Percentiles rank a stretch among this genome's conserved stretches.
These are phyloP conservation scores for Drosophila pseudoananassae DNA, from an alignment of 1,140 invertebrate species.

Conservation along the genomic window DNA sequence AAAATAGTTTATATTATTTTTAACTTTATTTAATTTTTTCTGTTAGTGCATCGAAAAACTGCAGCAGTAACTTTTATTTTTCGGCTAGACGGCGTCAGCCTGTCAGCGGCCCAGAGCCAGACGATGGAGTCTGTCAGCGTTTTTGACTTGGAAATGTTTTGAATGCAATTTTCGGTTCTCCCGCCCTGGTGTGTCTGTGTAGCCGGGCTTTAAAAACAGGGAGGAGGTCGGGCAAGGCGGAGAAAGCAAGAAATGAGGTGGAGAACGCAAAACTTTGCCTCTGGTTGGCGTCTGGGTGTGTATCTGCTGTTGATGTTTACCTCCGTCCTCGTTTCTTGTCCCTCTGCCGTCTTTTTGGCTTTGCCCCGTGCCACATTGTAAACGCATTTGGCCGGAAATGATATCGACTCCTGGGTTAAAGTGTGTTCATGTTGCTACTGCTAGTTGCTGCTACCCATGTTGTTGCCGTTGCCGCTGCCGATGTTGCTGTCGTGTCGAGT, in stretches of 20 bases:
- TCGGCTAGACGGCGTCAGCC: slow-evolving; percentile 48
- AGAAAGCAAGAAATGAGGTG: slow-evolving; percentile 19
- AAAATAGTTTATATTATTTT: too few relatives aligned
- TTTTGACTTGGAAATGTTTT: slow-evolving; percentile 63
- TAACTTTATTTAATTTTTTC: not conserved
- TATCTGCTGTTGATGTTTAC: slow-evolving; percentile 35
- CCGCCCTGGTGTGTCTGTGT: not conserved
- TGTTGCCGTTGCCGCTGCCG: slow-evolving; percentile 11
- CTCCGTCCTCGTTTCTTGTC: not conserved
- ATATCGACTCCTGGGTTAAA: slow-evolving; percentile 68
- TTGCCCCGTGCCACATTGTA: slow-evolving; percentile 44
- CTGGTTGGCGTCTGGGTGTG: slow-evolving; percentile 21
- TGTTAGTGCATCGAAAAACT: slow-evolving; percentile 21
- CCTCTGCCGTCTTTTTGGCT: slow-evolving; percentile 27
- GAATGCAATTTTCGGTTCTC: slow-evolving; percentile 56
- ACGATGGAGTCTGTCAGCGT: slow-evolving; percentile 67
- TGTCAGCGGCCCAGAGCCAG: slow-evolving; percentile 59
- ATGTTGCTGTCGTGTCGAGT: slow-evolving; percentile 64
- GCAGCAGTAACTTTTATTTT: slow-evolving; percentile 28
- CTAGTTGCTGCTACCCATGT: slow-evolving; percentile 28
- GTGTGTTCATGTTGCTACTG: slow-evolving; percentile 58
- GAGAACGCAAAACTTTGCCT: slow-evolving; percentile 40
- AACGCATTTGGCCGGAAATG: slow-evolving; percentile 77
- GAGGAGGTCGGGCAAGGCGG: slow-evolving; percentile 12
- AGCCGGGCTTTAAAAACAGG: slow-evolving; percentile 33